These are phyloP conservation scores for Leucosticte australis DNA, from an alignment of 2,113 vertebrate species.

Conservation along the genomic window DNA sequence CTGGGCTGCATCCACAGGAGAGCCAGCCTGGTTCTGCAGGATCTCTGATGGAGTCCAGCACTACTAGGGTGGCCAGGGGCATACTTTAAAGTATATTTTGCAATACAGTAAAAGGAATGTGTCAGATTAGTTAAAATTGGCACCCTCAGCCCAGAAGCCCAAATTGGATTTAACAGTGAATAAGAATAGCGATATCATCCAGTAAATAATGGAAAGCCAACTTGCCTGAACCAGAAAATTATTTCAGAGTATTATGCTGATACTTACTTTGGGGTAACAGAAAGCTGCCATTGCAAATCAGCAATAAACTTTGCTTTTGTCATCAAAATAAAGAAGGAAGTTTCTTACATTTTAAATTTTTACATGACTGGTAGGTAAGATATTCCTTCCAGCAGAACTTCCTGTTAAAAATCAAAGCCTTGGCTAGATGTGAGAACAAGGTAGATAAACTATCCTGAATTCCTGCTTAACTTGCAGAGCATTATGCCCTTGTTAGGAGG, in stretches of 20 bases:
- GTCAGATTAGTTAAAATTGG: conserved; percentile 44
- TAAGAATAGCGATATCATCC: background rate
- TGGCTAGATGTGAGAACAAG: background rate
- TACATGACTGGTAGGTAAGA: background rate
- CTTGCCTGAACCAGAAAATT: conserved; percentile 39
- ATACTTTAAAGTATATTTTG: background rate
- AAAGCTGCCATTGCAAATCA: conserved; percentile 7
- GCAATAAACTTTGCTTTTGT: conserved; percentile 20
- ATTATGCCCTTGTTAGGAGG: background rate
- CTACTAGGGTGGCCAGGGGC: background rate
- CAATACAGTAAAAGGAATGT: conserved; percentile 2
- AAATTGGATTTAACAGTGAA: conserved; percentile 53
- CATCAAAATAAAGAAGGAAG: conserved; percentile 11
- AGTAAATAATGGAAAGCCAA: conserved; percentile 39
- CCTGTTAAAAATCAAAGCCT: background rate
- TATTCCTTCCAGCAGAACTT: background rate
- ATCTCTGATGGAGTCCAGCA: background rate
- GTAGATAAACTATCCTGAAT: background rate
- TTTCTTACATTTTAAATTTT: background rate
- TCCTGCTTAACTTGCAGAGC: background rate
- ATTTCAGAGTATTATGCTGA: conserved; percentile 20
- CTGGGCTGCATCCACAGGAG: background rate
- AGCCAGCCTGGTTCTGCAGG: background rate
- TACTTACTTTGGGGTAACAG: background rate
- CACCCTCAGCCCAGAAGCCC: conserved; percentile 26